Evolutionary conservation across 2,888 invertebrate species (phyloP).

Genomic region (Globia sparganii): DNA sequence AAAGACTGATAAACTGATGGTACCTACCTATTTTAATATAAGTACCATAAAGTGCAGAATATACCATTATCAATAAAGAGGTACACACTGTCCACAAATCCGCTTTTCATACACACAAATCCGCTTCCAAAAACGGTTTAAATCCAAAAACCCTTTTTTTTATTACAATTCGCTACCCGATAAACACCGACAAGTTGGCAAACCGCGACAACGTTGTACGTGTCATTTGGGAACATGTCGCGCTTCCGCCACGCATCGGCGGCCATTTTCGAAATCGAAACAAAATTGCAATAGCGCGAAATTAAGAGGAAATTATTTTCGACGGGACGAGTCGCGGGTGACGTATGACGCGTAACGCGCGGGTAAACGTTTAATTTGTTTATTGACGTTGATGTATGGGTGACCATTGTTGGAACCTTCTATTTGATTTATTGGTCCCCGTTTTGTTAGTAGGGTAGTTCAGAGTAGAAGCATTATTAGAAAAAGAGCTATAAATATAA

Average conservation of each 20-base stretch:
- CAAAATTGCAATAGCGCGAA: conserved; percentile 75
- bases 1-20: not conserved
- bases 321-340: conserved; percentile 66
- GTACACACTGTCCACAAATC: not conserved
- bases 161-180: conserved; percentile 6
- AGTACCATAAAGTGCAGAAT: not conserved
- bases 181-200: conserved; percentile 28
- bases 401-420: conserved; percentile 22
- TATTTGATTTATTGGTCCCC: conserved; percentile 26
- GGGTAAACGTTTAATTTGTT: conserved; percentile 69
- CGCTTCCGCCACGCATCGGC: conserved; percentile 66
- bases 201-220: conserved; percentile 36
- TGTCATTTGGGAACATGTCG: conserved; percentile 24
- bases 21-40: not conserved
- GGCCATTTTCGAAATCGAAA: conserved; percentile 77
- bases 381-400: conserved; percentile 58
- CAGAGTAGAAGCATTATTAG: conserved; percentile 3
- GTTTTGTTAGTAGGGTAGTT: conserved; percentile 14
- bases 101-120: not conserved
- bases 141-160: not conserved
- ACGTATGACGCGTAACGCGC: conserved; percentile 66
- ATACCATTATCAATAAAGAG: not conserved
- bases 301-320: conserved; percentile 80
- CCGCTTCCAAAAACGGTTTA: not conserved
- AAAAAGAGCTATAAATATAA: not conserved